Evolutionary conservation across 2,888 invertebrate species (phyloP), one percentile per base, ranked within the genome.

Genomic region (Agonum fuliginosum): DNA sequence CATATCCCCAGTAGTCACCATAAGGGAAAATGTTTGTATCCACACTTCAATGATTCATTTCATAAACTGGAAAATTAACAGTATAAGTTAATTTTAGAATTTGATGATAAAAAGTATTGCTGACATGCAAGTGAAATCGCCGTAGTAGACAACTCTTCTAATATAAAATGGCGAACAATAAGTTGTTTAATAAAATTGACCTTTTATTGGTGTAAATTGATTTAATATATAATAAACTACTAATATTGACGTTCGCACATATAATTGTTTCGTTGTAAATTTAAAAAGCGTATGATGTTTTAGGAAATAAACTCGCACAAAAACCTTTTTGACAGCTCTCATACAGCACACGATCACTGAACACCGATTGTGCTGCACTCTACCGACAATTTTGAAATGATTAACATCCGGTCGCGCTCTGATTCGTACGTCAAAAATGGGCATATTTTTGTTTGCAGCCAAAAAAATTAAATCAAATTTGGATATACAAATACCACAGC

Each of bases 1-100:
- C 81, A 81, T 81, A 78, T 78, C 79, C 78, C 76, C 76, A 70
- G 73, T 78, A 79, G 79, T 71, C 79, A 80, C 79, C 78, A 79
- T 79, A 74, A 76, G 78, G 78, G 76, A 79, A 71, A 74, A 65
- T 78, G 54, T 78, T 69, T 70, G 65, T 78, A 48, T 51, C 75
- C 54, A 14, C 75, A 48, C 78, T 70, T 43, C 37, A 77, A 65
- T 70, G 43, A 69, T 54, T 27, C 77, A 77, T 77, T 37, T 69
- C 77, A 20, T 58, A 58, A 34, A 77, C 70, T 69, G 19, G n/a
- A 77, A 75, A 67, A 46, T 20, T 8, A 43, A 24, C 43, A 37
- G 1, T 20, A 41, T 10, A 22, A 8, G n/a, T 22, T 19, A 67
- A 41, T 41, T 8, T 4, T 22, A 19, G n/a, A 43, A n/a, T 3